phyloP scores from a whole-genome alignment of 2,113 vertebrate species.

The Gobiocypris rarus region DNA sequence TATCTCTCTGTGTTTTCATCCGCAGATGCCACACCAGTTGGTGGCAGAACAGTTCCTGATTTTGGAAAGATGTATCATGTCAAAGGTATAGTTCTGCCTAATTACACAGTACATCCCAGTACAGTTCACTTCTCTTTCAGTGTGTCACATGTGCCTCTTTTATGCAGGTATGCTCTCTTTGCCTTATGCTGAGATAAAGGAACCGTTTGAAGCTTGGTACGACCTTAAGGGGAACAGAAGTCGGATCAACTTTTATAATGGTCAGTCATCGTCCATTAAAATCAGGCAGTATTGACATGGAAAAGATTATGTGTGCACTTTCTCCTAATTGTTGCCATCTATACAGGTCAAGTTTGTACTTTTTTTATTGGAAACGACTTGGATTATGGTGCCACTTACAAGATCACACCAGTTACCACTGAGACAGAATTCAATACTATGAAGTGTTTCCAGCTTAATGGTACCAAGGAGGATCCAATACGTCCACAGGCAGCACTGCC shows the following conservation, averaged over 20 bases:
- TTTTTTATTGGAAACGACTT: slow-evolving; percentile 73
- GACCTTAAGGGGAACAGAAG: slow-evolving; percentile 74
- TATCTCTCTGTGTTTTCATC: slow-evolving; percentile 37
- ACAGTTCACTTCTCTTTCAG: too few species aligned
- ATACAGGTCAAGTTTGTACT: slow-evolving; percentile 78
- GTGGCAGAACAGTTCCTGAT: slow-evolving; percentile 56
- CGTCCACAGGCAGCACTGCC: slow-evolving; percentile 71
- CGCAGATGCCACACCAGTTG: slow-evolving; percentile 63
- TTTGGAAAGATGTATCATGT: slow-evolving; percentile 82
- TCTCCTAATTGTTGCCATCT: not conserved
- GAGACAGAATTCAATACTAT: slow-evolving; percentile 77
- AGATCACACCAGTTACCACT: slow-evolving; percentile 78
- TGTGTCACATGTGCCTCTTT: not conserved
- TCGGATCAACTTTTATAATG: slow-evolving; percentile 77
- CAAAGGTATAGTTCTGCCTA: slow-evolving; percentile 73
- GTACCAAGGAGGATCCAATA: slow-evolving; percentile 74
- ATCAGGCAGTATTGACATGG: too few species aligned
- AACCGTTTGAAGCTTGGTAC: slow-evolving; percentile 86
- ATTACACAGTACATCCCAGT: not conserved
- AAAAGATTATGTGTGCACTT: too few species aligned
- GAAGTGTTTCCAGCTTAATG: slow-evolving; percentile 82
- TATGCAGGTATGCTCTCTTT: slow-evolving; percentile 77
- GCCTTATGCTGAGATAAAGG: slow-evolving; percentile 82
- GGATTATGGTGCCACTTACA: slow-evolving; percentile 73
- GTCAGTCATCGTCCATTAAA: slow-evolving; percentile 57